Evolutionary conservation across 2,113 vertebrate species (phyloP), one percentile per base, ranked within the genome.

Genomic region (Poecile atricapillus): DNA sequence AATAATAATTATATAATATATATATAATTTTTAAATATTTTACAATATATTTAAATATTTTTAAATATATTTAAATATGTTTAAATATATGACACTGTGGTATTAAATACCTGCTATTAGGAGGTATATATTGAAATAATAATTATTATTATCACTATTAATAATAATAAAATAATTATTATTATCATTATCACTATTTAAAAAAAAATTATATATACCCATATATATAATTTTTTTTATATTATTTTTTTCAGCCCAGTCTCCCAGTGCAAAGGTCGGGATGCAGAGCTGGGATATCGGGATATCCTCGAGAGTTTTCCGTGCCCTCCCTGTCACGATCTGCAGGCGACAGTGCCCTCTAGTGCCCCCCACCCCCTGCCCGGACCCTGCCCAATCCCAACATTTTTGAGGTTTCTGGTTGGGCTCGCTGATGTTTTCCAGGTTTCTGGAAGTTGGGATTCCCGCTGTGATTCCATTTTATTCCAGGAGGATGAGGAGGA

Each of bases 331-430:
- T 7, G 22, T 39, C 5, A 0, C 6, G 25, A 91, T 60, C 31
- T 25, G 53, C 74, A 81, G 95, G 56, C 64, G 59, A 80, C 87
- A 94, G 81, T 68, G 85, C 95, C 95, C 83, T 75, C 94, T 89
- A 76, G 93, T 37, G 87, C 25, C 35, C 39, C 53, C 15, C 11
- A 3, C 0, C 17, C 84, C 75, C 79, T 11, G 52, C 35, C n/a
- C 60, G 33, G 12, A 31, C 9, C 11, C 19, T 9, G 7, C 0
- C 41, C 0, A 9, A 49, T 14, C 35, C 27, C 37, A 5, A 14
- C 39, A 0, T 4, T 15, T 43, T 23, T 1, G 39, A 2, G 15
- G 43, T 33, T 64, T 44, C 10, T 21, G 31, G 5, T 3, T 27
- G 53, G 28, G 8, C 46, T 39, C 4, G 6, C 0, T 17, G 69